phyloP scores from a whole-genome alignment of 1,140 invertebrate genomes.

The Cyrtorhinus lividipennis region DNA sequence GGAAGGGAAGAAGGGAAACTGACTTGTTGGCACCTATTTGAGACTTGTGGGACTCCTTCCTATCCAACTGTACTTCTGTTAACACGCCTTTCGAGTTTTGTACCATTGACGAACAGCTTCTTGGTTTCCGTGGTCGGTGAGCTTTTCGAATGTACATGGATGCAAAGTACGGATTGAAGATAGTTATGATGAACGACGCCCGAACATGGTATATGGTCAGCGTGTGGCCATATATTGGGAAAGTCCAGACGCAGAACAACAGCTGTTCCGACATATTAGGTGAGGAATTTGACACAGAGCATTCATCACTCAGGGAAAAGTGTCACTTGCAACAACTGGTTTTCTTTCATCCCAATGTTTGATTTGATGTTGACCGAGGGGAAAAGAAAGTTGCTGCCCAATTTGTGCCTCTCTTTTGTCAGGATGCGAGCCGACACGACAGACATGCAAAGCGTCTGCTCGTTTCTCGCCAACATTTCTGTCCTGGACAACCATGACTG shows the following conservation, averaged over 20 bases:
- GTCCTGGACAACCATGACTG: no score
- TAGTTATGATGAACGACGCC: conserved; percentile 28
- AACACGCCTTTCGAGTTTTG: neutral
- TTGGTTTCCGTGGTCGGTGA: conserved; percentile 11
- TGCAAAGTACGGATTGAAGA: conserved; percentile 35
- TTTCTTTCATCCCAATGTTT: no score
- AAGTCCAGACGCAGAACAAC: neutral
- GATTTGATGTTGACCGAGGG: no score
- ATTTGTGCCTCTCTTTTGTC: no score
- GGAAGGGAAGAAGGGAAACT: neutral
- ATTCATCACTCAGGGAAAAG: no score
- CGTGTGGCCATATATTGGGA: conserved; percentile 29
- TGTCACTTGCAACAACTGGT: no score
- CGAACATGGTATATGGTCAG: conserved; percentile 28
- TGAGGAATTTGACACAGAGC: no score
- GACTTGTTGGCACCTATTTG: neutral
- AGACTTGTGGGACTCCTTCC: neutral
- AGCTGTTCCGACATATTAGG: neutral
- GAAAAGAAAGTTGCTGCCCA: no score
- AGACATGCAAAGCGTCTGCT: no score
- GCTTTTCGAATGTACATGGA: conserved; percentile 33
- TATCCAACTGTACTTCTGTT: neutral
- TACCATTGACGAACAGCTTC: neutral
- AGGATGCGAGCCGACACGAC: no score
- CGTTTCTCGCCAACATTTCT: no score